Conservation (phyloP, 2,113 vertebrate species). For the Amphiprion percula region DNA sequence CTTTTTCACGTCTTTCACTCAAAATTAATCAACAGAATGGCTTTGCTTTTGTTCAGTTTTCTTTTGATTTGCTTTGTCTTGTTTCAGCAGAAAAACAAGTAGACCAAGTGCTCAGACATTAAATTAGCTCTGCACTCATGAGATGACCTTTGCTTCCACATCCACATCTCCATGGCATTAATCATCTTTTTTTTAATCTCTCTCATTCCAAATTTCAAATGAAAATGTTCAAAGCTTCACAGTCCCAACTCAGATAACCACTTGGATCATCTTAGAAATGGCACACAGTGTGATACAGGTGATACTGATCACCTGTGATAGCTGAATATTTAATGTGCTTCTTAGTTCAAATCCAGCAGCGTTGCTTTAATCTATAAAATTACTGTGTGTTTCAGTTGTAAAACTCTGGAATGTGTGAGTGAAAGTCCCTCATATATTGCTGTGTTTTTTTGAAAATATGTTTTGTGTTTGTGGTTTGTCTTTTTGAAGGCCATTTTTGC, state of each 20-base stretch:
- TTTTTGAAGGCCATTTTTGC: too few species aligned
- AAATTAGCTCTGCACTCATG: conserved; percentile 25
- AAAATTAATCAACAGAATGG: background rate
- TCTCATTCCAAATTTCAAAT: conserved; percentile 38
- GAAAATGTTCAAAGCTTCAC: conserved; percentile 30
- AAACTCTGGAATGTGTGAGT: too few species aligned
- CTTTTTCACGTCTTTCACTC: background rate
- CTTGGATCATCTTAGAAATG: conserved; percentile 26
- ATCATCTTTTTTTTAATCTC: background rate
- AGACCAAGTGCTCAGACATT: background rate
- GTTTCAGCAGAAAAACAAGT: background rate
- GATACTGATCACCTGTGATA: background rate
- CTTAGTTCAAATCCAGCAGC: background rate
- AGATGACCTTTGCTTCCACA: conserved; percentile 28
- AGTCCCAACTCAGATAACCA: conserved; percentile 13
- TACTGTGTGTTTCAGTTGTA: too few species aligned
- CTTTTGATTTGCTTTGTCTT: background rate
- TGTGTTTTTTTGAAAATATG: too few species aligned
- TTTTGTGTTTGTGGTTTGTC: too few species aligned
- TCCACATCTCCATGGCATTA: conserved; percentile 41
- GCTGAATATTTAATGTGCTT: background rate
- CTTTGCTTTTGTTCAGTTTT: conserved; percentile 6
- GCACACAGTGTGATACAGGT: background rate
- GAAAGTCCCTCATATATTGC: too few species aligned
- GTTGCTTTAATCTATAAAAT: too few species aligned